Evolutionary conservation across 2,888 invertebrate species (phyloP).

Genomic region (Apamea monoglypha): DNA sequence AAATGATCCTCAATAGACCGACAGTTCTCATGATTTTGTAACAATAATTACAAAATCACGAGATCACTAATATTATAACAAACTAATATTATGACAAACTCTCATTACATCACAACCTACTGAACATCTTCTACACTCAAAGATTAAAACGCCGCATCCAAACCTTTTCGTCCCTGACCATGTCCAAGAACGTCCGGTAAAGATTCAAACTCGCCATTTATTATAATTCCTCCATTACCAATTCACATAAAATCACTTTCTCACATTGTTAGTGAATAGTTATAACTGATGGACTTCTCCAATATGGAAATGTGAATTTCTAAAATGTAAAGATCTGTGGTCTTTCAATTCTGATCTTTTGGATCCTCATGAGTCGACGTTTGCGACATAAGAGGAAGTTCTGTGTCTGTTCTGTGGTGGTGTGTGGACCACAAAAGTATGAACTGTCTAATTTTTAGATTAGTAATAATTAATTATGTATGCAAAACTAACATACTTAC

Average conservation of each 20-base stretch:
- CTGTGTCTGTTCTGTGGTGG: too few species aligned
- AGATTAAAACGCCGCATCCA: constrained; percentile 39
- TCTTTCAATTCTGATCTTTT: constrained; percentile 6
- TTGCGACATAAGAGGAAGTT: constrained; percentile 15
- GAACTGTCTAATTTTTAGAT: constrained; percentile 6
- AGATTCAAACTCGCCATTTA: constrained; percentile 56
- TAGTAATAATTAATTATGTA: background rate
- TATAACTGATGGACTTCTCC: constrained; percentile 45
- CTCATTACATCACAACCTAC: background rate
- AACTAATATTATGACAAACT: background rate
- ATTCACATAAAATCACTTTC: constrained; percentile 71
- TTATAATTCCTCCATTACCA: constrained; percentile 61
- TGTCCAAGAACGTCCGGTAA: constrained; percentile 15
- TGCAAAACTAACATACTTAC: background rate
- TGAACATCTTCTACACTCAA: background rate
- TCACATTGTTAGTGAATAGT: constrained; percentile 61
- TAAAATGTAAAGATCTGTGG: constrained; percentile 52
- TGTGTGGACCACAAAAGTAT: too few species aligned
- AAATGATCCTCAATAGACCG: background rate
- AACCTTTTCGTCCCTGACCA: background rate
- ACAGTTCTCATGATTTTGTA: background rate
- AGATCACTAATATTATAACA: background rate
- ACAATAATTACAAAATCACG: too few species aligned
- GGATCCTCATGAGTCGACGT: constrained; percentile 4
- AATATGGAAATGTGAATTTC: constrained; percentile 66